These are phyloP conservation scores for Gracilinanus agilis DNA, from an alignment of 2,113 vertebrate species.

Conservation along the genomic window DNA sequence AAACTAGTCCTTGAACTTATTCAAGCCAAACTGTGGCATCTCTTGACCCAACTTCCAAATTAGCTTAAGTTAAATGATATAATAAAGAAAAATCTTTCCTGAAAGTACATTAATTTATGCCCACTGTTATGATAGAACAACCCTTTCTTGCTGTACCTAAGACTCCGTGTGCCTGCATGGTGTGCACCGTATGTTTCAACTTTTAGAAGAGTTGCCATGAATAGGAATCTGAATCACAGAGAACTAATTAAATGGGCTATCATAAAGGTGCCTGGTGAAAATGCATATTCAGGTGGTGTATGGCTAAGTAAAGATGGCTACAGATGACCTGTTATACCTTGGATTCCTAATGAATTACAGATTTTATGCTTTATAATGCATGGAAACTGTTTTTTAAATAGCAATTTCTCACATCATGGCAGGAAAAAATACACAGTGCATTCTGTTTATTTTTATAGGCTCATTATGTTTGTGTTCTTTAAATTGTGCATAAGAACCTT, in stretches of 20 bases:
- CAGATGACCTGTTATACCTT: conserved; percentile 80
- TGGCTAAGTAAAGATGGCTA: conserved; percentile 72
- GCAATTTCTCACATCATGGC: conserved; percentile 86
- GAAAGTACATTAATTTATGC: conserved; percentile 79
- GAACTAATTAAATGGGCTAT: conserved; percentile 67
- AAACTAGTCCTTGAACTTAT: conserved; percentile 61
- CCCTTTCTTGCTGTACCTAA: conserved; percentile 76
- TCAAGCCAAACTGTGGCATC: conserved; percentile 73
- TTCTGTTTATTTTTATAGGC: conserved; percentile 87
- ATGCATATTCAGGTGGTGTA: conserved; percentile 76
- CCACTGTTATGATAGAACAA: conserved; percentile 75
- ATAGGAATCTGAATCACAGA: conserved; percentile 69
- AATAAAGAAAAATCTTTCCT: conserved; percentile 71
- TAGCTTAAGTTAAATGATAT: conserved; percentile 54
- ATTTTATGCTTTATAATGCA: conserved; percentile 88
- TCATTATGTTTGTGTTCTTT: conserved; percentile 84
- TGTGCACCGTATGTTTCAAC: conserved; percentile 73
- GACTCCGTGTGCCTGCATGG: conserved; percentile 81
- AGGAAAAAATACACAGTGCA: conserved; percentile 83
- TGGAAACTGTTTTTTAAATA: conserved; percentile 85
- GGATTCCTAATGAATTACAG: conserved; percentile 78
- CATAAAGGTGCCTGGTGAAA: conserved; percentile 79
- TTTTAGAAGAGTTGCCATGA: conserved; percentile 71
- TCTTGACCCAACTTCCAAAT: conserved; percentile 79
- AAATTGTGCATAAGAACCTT: conserved; percentile 81